Conservation (phyloP, 2,797 vertebrate species). For the Gallinago nigripennis region DNA sequence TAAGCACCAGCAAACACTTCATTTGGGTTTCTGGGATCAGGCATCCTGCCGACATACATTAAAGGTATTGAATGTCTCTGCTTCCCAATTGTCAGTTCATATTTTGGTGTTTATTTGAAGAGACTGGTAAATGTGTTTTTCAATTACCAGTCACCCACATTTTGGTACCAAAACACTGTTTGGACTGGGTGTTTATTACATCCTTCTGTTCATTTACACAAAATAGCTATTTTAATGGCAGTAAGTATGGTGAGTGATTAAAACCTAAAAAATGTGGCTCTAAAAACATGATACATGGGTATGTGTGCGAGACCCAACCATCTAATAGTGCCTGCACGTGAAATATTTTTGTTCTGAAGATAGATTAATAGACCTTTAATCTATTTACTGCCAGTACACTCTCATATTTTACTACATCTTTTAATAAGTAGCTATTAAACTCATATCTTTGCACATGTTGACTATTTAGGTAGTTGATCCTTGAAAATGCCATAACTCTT, state of each 20-base stretch:
- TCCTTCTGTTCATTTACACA: conserved; percentile 15
- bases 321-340: neutral
- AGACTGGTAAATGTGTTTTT: conserved; percentile 7
- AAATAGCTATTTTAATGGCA: neutral
- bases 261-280: neutral
- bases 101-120: conserved; percentile 52
- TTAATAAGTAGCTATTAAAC: conserved; percentile 54
- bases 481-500: conserved; percentile 55
- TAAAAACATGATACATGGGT: neutral
- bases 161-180: neutral
- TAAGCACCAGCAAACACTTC: conserved; percentile 1
- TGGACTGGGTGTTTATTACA: conserved; percentile 22
- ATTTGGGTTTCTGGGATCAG: conserved; percentile 23
- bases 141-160: neutral
- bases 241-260: neutral
- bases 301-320: neutral
- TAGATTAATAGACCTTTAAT: conserved; percentile 58
- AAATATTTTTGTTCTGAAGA: conserved; percentile 33
- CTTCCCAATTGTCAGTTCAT: conserved; percentile 43
- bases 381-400: conserved; percentile 35
- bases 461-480: conserved; percentile 34
- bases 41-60: neutral
- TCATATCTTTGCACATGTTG: conserved; percentile 24
- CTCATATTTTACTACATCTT: conserved; percentile 58
- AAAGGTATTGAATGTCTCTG: neutral